Base-by-base conservation (phyloP, 2,113 vertebrate species). In the Alligator sinensis region DNA sequence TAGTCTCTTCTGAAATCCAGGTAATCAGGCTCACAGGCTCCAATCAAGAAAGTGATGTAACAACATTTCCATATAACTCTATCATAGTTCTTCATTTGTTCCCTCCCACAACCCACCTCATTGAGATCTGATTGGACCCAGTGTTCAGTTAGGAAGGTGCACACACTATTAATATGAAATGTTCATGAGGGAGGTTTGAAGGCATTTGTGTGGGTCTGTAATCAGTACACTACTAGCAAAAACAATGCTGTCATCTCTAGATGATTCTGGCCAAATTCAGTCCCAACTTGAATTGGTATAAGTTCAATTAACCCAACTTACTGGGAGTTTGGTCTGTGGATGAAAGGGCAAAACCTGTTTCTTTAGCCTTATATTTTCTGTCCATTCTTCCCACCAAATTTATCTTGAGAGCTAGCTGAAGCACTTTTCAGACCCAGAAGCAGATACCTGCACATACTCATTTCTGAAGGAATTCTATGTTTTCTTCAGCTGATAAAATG, bases 381-480 rank as follows among this genome's bases (percentile, higher is more conserved):
- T 58, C 30, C 57, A 3, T 4, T 1, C 21, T 80, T 34, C 77
- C 28, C 66, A 27, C 47, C 63, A 75, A 0, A 24, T 59, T 68
- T 0, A 0, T 14, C 64, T 18, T 12, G 5, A 60, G 4, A n/a
- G 4, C 1, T 63, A n/a, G 9, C 62, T 63, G 80, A 9, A 47
- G 47, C 3, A 19, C 9, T 24, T 28, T 4, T 4, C 2, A 1
- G 1, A 0, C 34, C 10, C 80, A 47, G 66, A 3, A 12, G 2
- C 12, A 0, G n/a, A 1, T 38, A 2, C 66, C 12, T 21, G 0
- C 0, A 13, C 77, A 12, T 9, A 1, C n/a, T 57, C 2, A 0
- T 47, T 62, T 38, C 72, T 58, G 77, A 3, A 22, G 24, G 5
- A 12, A 25, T 10, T 57, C 47, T 57, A 61, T 3, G 38, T 47